Percentiles rank a stretch among this genome's conserved stretches.
Evolutionary conservation across 2,113 vertebrate species (phyloP).

Genomic region (Sceloporus undulatus): DNA sequence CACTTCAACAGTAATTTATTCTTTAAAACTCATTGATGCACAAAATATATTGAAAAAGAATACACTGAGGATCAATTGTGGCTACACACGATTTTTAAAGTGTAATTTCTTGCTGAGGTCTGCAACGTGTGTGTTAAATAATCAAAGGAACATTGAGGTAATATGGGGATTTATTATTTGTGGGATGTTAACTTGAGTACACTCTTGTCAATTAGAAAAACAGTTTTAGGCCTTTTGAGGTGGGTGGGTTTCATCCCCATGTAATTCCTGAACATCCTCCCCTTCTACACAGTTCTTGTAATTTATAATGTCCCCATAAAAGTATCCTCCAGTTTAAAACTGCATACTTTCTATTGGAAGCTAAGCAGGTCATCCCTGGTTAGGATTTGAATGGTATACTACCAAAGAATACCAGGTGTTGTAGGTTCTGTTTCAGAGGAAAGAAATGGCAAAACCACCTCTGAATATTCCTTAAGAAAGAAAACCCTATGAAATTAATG

Average conservation of each 20-base stretch:
- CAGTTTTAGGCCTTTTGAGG: background rate
- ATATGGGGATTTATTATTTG: background rate
- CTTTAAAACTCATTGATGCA: background rate
- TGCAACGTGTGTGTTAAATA: background rate
- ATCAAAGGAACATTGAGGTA: background rate
- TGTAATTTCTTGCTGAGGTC: background rate
- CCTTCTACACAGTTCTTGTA: background rate
- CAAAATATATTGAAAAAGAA: background rate
- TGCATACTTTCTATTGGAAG: too few relatives aligned
- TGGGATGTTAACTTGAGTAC: background rate
- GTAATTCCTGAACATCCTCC: background rate
- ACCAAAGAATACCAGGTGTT: too few relatives aligned
- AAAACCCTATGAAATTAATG: too few relatives aligned
- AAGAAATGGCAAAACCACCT: too few relatives aligned
- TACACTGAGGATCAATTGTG: background rate
- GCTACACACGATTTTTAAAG: background rate
- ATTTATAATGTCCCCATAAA: background rate
- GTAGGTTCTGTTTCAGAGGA: too few relatives aligned
- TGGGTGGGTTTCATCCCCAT: background rate
- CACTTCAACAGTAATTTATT: background rate
- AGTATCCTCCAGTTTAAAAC: background rate
- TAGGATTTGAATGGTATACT: too few relatives aligned
- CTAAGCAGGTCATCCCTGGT: too few relatives aligned
- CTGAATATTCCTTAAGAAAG: too few relatives aligned
- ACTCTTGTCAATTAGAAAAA: background rate